These are phyloP conservation scores for Scortum barcoo DNA, from an alignment of 2,113 vertebrate species.

Conservation along the genomic window DNA sequence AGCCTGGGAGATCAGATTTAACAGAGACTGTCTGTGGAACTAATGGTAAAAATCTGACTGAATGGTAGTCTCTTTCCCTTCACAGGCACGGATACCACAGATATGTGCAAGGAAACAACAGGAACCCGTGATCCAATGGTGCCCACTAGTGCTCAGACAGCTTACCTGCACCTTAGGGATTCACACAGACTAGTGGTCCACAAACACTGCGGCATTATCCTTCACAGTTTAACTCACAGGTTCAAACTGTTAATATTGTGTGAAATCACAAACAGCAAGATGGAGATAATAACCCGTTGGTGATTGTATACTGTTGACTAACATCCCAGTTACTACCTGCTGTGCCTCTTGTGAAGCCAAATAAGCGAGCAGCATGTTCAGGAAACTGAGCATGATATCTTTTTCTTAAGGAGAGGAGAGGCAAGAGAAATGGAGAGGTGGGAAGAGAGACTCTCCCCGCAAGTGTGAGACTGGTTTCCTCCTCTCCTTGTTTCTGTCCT, in stretches of 20 bases:
- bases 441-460: not conserved
- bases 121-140: slow-evolving; percentile 55
- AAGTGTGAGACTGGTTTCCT: slow-evolving; percentile 7
- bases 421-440: not conserved
- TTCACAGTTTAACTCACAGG: slow-evolving; percentile 62
- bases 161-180: slow-evolving; percentile 1
- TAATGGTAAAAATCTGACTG: slow-evolving; percentile 28
- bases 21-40: slow-evolving; percentile 33
- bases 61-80: not conserved
- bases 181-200: not conserved
- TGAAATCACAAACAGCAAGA: slow-evolving; percentile 27
- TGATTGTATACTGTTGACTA: slow-evolving; percentile 22
- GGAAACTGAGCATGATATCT: slow-evolving; percentile 4
- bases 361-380: slow-evolving; percentile 25
- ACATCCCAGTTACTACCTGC: slow-evolving; percentile 27
- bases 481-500: slow-evolving; percentile 19
- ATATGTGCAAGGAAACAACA: not conserved
- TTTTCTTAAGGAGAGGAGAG: not conserved
- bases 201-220: slow-evolving; percentile 7
- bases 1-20: slow-evolving; percentile 24
- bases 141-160: slow-evolving; percentile 71
- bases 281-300: not conserved
- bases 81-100: not conserved
- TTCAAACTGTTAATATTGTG: slow-evolving; percentile 44
- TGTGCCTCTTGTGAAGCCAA: slow-evolving; percentile 27